Percentiles rank a stretch among this genome's conserved stretches.
phyloP scores from a whole-genome alignment of 2,888 invertebrate genomes.

The Muscina levida region DNA sequence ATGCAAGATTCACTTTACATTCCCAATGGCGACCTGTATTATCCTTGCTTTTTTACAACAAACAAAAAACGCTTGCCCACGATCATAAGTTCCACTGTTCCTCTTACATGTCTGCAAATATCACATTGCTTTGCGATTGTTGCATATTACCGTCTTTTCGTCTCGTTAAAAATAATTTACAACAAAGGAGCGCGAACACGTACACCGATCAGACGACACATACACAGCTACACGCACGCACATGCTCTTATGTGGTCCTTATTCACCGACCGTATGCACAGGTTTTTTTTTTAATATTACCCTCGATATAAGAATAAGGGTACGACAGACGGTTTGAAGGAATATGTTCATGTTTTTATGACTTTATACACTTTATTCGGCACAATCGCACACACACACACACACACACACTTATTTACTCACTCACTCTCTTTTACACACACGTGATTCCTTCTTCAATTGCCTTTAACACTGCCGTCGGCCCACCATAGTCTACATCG shows the following conservation, averaged over 20 bases:
- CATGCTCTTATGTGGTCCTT: background rate
- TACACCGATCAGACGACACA: background rate
- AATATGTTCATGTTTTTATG: conserved; percentile 20
- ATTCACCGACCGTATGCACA: conserved; percentile 10
- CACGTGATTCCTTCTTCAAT: conserved; percentile 8
- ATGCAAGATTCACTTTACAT: too few species aligned
- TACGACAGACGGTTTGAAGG: background rate
- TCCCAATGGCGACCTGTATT: too few species aligned
- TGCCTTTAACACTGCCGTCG: conserved; percentile 8
- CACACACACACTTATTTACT: too few species aligned
- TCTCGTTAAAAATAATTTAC: conserved; percentile 41
- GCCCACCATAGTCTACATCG: background rate
- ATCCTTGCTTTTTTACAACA: too few species aligned
- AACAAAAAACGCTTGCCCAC: too few species aligned
- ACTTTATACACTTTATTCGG: conserved; percentile 16
- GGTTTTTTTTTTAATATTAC: conserved; percentile 9
- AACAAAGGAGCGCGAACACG: conserved; percentile 32
- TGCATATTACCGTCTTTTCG: conserved; percentile 29
- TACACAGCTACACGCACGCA: background rate
- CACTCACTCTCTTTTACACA: background rate
- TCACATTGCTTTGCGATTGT: conserved; percentile 14
- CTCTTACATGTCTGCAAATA: background rate
- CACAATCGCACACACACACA: too few species aligned
- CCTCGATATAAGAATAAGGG: background rate
- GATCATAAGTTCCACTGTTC: conserved; percentile 8